phyloP scores from a whole-genome alignment of 2,113 vertebrate species.

The Thamnaconus septentrionalis region DNA sequence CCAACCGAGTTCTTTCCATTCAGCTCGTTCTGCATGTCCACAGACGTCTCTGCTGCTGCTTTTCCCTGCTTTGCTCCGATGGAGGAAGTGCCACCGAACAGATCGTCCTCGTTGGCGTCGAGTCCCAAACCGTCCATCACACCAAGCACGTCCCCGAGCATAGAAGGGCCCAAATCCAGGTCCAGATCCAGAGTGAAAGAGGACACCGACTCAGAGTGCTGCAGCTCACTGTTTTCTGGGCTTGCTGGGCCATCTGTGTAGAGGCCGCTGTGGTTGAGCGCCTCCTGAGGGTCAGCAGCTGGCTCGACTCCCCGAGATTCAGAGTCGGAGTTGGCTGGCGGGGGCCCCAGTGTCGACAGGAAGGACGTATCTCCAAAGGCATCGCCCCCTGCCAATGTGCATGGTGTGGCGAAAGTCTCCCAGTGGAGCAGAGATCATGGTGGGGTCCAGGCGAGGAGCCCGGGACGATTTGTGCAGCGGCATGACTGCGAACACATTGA shows the following conservation, averaged over 20 bases:
- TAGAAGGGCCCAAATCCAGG: conserved; percentile 80
- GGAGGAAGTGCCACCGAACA: conserved; percentile 20
- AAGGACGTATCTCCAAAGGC: conserved; percentile 90
- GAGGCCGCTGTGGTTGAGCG: conserved; percentile 30
- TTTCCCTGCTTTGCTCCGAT: conserved; percentile 41
- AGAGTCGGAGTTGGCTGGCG: conserved; percentile 43
- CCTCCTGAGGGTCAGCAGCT: conserved; percentile 31
- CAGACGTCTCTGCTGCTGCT: conserved; percentile 24
- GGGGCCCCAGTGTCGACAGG: conserved; percentile 78
- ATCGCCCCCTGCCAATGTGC: conserved; percentile 88
- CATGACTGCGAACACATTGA: conserved; percentile 69
- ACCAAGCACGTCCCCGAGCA: conserved; percentile 81
- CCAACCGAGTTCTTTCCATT: conserved; percentile 61
- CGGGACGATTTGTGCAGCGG: conserved; percentile 84
- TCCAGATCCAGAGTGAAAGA: conserved; percentile 80
- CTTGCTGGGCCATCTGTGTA: conserved; percentile 24
- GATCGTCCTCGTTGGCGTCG: conserved; percentile 49
- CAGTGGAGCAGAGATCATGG: conserved; percentile 85
- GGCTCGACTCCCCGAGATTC: conserved; percentile 14
- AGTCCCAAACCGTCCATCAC: conserved; percentile 78
- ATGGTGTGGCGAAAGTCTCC: conserved; percentile 90
- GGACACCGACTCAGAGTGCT: conserved; percentile 68
- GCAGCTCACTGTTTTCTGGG: conserved; percentile 47
- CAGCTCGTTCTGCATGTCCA: conserved; percentile 52
- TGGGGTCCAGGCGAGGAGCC: conserved; percentile 78